Percentiles rank a stretch among this genome's conserved stretches.
These are phyloP conservation scores for Lepidothrix coronata DNA, from an alignment of 2,113 vertebrate genomes.

Conservation along the genomic window DNA sequence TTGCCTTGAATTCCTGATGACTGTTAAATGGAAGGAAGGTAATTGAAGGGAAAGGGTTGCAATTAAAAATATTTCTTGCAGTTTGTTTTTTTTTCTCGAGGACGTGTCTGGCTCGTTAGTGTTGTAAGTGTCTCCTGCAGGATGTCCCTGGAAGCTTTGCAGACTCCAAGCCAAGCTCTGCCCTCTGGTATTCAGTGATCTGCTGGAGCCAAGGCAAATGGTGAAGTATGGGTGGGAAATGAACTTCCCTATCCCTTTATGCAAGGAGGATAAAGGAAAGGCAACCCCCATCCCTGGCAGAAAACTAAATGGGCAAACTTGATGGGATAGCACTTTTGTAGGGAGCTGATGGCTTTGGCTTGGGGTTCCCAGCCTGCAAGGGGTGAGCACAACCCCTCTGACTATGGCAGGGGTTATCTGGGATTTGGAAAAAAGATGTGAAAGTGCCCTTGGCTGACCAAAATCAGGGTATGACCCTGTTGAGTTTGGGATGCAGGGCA, in stretches of 20 bases:
- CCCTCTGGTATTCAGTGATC: background rate
- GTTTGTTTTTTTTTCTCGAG: background rate
- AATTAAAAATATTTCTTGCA: background rate
- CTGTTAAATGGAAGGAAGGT: background rate
- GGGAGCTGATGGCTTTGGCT: background rate
- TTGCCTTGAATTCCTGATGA: background rate
- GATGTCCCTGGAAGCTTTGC: background rate
- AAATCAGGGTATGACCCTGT: background rate
- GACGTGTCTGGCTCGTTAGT: background rate
- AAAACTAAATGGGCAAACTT: background rate
- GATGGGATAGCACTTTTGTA: background rate
- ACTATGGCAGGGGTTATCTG: background rate
- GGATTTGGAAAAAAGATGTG: background rate
- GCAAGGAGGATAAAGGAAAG: background rate
- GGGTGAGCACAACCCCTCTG: background rate
- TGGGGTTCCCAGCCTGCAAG: background rate
- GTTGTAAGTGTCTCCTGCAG: background rate
- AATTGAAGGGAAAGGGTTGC: background rate
- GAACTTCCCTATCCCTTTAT: background rate
- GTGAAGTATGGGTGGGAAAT: rapidly evolving
- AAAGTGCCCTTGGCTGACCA: background rate
- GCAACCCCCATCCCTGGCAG: background rate
- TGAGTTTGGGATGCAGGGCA: background rate
- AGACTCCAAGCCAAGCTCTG: background rate
- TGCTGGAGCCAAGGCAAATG: background rate